Evolutionary conservation across 2,888 invertebrate species (phyloP).

Genomic region (Himalopsyche kuldschensis): DNA sequence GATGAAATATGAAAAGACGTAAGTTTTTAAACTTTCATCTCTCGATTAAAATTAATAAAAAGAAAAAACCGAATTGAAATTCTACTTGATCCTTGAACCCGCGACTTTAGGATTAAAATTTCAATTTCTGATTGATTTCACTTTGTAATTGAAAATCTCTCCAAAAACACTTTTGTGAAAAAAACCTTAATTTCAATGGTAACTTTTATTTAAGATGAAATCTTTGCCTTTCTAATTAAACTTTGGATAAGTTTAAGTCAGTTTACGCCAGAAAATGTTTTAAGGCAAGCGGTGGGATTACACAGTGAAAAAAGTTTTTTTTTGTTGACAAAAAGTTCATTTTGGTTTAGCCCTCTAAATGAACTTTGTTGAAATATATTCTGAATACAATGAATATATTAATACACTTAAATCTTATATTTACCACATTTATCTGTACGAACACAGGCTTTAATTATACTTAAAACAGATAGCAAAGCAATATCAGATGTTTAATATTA

Average conservation of each 20-base stretch:
- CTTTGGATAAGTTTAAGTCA: constrained; percentile 23
- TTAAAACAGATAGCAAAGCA: neutral
- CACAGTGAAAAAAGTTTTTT: neutral
- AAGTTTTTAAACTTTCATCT: neutral
- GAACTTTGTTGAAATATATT: neutral
- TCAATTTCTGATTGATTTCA: constrained; percentile 33
- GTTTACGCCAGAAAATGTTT: neutral
- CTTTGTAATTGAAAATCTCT: constrained; percentile 33
- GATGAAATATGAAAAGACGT: too few species aligned
- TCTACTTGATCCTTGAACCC: neutral
- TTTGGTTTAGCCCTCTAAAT: neutral
- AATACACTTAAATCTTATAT: neutral
- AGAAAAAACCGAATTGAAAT: neutral
- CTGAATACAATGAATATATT: neutral
- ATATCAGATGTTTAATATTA: too few species aligned
- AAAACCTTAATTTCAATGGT: neutral
- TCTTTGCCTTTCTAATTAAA: constrained; percentile 32
- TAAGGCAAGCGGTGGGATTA: neutral
- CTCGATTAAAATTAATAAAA: neutral
- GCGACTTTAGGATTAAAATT: constrained; percentile 4
- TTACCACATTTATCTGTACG: neutral
- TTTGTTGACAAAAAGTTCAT: neutral
- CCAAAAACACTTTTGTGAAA: neutral
- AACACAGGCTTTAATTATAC: neutral
- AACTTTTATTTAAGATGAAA: constrained; percentile 24